A percentile compares a stretch with the other conserved stretches of the same genome.
Evolutionary conservation across 2,113 vertebrate species (phyloP).

Genomic region (Bubo blakistoni): DNA sequence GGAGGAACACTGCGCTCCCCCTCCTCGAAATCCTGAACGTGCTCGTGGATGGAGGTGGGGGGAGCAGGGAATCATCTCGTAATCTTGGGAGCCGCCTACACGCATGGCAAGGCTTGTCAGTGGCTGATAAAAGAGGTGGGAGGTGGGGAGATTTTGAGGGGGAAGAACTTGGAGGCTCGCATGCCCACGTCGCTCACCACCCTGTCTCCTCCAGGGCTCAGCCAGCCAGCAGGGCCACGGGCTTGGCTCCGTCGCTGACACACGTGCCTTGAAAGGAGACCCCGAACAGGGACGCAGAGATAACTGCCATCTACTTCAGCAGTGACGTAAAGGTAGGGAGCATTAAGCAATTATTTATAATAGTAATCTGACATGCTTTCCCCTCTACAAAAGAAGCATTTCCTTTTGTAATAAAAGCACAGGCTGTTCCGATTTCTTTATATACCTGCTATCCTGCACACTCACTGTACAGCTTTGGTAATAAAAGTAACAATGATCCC

Average conservation of each 20-base stretch:
- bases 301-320: neutral
- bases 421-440: neutral
- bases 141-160: slow-evolving; percentile 27
- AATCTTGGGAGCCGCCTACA: slow-evolving; percentile 45
- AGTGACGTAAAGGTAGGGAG: neutral
- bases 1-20: neutral
- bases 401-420: slow-evolving; percentile 28
- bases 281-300: neutral
- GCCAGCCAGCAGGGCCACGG: neutral
- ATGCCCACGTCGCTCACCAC: neutral
- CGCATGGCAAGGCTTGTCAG: slow-evolving; percentile 31
- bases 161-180: neutral
- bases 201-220: neutral
- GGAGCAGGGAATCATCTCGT: neutral
- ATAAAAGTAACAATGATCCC: neutral
- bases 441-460: neutral
- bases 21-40: neutral
- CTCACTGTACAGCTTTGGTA: neutral
- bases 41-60: neutral
- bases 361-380: neutral
- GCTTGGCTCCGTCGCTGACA: neutral
- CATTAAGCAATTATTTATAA: neutral
- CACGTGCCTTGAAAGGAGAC: neutral
- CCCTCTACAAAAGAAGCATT: neutral
- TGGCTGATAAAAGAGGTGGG: slow-evolving; percentile 49